Base-by-base conservation (phyloP, 2,113 vertebrate genomes). In the Coturnix japonica region DNA sequence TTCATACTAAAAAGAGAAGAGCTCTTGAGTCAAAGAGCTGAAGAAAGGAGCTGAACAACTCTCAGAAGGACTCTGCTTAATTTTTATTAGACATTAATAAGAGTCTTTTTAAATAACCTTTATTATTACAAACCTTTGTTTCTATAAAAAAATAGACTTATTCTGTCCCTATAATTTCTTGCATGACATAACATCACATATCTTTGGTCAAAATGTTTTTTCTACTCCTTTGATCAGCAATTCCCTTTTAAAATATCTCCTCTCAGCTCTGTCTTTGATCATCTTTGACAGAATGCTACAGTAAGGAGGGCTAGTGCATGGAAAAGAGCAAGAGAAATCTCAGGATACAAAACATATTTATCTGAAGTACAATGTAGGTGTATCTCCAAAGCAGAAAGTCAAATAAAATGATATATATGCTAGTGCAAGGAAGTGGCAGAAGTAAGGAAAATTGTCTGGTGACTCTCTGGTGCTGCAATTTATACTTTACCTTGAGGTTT, bases 221-320 rank as follows among this genome's bases (percentile, higher is more conserved):
- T 83, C 57, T 13, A 13, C 43, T 81, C n/a, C 79, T 93, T 93
- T 95, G 87, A 96, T 96, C 93, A 91, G 54, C 28, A 74, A 92
- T 93, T 93, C 89, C 35, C 53, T 96, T 95, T 95, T 75, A 85
- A 94, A 92, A 30, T 78, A 25, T 61, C 69, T 91, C 56, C 47
- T 89, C 56, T 77, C 61, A 64, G 70, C 53, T 76, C 39, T 33
- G 81, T 69, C 89, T 96, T 93, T 94, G 95, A 95, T 96, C 91
- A 91, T 87, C 76, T 87, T 92, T 87, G 69, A 80, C 75, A 87
- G 75, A 85, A 18, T 83, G 44, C 53, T 83, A 11, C 19, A 73
- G 44, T 54, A 41, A 28, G 30, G 73, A 91, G 82, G 33, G 92
- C 60, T 56, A 57, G 14, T 37, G 19, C 77, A 67, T 69, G 85